Conservation (phyloP, 2,888 invertebrate genomes). For the Xestoiulus laeticollis region DNA sequence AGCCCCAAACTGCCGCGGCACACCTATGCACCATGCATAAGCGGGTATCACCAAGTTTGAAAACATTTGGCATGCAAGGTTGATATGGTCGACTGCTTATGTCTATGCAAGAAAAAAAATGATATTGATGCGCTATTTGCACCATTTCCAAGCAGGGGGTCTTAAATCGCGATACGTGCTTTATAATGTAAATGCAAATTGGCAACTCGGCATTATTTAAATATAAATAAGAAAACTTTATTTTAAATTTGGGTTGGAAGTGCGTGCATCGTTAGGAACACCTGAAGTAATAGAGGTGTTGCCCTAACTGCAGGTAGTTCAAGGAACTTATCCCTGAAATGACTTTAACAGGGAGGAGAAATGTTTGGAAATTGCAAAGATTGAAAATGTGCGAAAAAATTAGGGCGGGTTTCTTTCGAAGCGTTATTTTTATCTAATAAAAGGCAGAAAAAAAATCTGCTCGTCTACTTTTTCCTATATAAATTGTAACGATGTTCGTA, state of each 20-base stretch:
- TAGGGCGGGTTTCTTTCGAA: background rate
- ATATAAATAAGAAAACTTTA: background rate
- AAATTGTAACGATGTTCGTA: background rate
- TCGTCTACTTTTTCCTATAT: background rate
- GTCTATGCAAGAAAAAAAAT: background rate
- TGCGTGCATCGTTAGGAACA: background rate
- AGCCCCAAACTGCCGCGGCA: too few relatives aligned
- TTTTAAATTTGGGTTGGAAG: background rate
- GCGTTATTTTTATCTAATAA: background rate
- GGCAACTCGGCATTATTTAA: background rate
- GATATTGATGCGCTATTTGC: background rate
- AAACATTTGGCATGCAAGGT: background rate
- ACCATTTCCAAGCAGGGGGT: background rate
- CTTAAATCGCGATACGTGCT: background rate
- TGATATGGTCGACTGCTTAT: background rate
- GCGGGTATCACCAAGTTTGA: too few relatives aligned
- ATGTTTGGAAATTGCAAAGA: background rate
- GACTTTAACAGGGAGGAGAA: conserved; percentile 27
- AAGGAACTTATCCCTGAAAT: conserved; percentile 11
- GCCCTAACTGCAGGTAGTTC: background rate
- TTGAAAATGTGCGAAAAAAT: conserved; percentile 31
- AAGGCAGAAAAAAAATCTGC: background rate
- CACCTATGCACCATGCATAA: too few relatives aligned
- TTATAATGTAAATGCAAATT: conserved; percentile 7
- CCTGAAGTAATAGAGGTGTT: conserved; percentile 27